Evolutionary conservation across 2,797 vertebrate genomes (phyloP).

Genomic region (Odontamblyopus rebecca): DNA sequence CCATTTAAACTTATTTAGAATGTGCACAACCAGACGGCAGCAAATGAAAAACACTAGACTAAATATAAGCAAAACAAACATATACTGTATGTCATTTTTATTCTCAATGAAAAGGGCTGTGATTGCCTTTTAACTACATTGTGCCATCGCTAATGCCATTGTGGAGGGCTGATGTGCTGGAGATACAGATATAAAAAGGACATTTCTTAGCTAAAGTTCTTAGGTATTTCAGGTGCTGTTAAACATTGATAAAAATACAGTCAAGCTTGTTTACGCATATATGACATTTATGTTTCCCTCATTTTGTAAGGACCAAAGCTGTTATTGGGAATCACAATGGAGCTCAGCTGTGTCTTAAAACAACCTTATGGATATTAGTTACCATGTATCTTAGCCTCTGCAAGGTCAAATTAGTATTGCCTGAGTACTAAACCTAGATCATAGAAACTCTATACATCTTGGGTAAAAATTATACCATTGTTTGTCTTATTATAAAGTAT

Average conservation of each 20-base stretch:
- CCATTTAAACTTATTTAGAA: conserved; percentile 28
- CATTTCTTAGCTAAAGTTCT: no score
- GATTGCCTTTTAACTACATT: conserved; percentile 10
- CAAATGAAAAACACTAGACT: conserved; percentile 32
- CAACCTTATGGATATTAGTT: no score
- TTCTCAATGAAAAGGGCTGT: conserved; percentile 23
- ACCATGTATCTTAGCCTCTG: no score
- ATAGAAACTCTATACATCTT: no score
- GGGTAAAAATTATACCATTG: no score
- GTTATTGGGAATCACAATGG: not conserved
- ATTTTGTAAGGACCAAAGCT: not conserved
- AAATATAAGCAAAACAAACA: conserved; percentile 24
- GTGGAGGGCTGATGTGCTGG: not conserved
- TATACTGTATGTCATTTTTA: conserved; percentile 25
- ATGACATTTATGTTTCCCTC: not conserved
- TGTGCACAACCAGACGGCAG: conserved; percentile 6
- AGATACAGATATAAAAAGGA: not conserved
- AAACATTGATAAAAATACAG: not conserved
- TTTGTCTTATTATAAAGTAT: no score
- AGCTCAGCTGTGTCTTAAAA: no score
- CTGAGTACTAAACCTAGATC: no score
- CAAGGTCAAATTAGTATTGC: no score
- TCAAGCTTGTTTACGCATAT: not conserved
- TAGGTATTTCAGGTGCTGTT: no score
- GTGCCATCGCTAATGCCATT: not conserved